Evolutionary conservation across 53 echinoderm and acorn worm species (phyloP), one percentile per base, ranked within the genome.

Genomic region (Actinopyga echinites): DNA sequence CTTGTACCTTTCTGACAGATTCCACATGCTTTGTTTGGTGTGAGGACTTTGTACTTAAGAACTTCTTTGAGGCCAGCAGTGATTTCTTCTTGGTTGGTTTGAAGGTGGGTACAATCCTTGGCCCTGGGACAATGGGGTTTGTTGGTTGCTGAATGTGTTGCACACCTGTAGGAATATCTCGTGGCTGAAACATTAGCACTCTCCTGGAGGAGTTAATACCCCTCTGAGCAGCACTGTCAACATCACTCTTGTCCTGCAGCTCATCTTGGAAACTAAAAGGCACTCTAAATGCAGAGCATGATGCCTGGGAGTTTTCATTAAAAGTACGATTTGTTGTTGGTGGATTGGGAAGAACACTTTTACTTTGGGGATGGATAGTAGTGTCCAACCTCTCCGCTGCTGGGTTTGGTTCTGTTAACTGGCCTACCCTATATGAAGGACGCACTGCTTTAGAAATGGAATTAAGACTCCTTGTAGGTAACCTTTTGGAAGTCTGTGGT

Each of bases 91-190:
- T 69, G 23, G n/a, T 63, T 26, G 83, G 83, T 40, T 88, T 88
- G 78, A 88, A 88, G n/a, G 25, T 34, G 7, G 88, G 88, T 6
- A 86, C 35, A 20, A 62, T 78, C 38, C 52, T 86, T n/a, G 65
- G 19, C 5, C 64, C 22, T 23, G 54, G 9, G 38, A 59, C 24
- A n/a, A 19, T 36, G 60, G 0, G n/a, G 23, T 53, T 6, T 78
- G 79, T 0, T 65, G 83, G 20, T 53, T 49, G n/a, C 5, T 55
- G 2, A 34, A 78, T 22, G 35, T 19, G 57, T 78, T 78, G 25
- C 79, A 19, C 17, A 58, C 8, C 19, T 49, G 2, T 49, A 15
- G 15, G 15, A 15, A 49, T 3, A 2, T 78, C 57, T n/a, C 57
- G 79, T 29, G 86, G 54, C 2, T 49, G 86, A 38, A 88, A 88